Base-by-base conservation (phyloP, 2,888 invertebrate genomes). In the Notodonta ziczac region DNA sequence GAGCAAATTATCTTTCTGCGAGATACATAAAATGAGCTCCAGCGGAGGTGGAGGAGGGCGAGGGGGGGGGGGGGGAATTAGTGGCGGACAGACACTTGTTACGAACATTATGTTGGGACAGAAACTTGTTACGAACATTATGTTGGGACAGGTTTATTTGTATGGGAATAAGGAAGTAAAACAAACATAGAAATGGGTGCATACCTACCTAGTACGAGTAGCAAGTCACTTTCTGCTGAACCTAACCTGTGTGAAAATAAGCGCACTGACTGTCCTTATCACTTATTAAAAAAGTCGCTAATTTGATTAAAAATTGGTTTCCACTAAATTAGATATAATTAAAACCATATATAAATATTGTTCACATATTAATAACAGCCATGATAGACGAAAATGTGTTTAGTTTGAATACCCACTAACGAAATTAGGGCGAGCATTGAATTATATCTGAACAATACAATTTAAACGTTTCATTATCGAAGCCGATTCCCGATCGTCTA, bases 21-120 rank as follows among this genome's bases (percentile, higher is more conserved):
- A 39, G 8, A 13, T 35, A 32, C 58, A 54, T 61, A 46, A 55
- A n/a, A 42, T 24, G 61, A 40, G 50, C 50, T 50, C 9, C 50
- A 16, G 16, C 10, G 10, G 10, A 50, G 16, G n/a, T n/a, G 46
- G 46, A n/a, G 5, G 46, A 5, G 13, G n/a, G 16, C 35, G 5
- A 8, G 16, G n/a, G 13, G 44, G 44, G 44, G 5, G 44, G 1
- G 13, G 44, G 16, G 16, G 50, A 16, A 50, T 50, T 50, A 50
- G n/a, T 14, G 13, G 13, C 48, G 48, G 14, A n/a, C 48, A 48
- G n/a, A 48, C 14, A 50, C 16, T 50, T 50, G 16, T 16, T 50
- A 50, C 50, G 50, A 16, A 50, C 16, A 50, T 50, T 50, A 16
- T 50, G 48, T 50, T 4, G 9, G 16, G 50, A 50, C 50, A 48